Base-by-base conservation (phyloP, 2,888 invertebrate genomes). In the Colletes collaris region DNA sequence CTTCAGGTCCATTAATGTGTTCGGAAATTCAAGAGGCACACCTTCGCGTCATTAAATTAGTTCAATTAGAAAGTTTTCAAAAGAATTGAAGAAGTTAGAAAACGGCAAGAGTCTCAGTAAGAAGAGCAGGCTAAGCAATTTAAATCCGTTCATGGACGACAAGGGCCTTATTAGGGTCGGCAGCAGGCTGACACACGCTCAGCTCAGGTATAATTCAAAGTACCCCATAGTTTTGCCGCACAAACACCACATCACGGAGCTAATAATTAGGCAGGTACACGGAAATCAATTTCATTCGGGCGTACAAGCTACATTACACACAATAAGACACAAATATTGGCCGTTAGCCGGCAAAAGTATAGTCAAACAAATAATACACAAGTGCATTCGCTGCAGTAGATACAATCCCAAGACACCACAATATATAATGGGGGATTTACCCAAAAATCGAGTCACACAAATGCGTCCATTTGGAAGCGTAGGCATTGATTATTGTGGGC, bases 311-410 rank as follows among this genome's bases (percentile, higher is more conserved):
- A 70, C 70, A 0, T 16, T 70, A 4, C 4, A 63, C 5, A 5
- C 27, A 0, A 11, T 70, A 0, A 19, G 62, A 13, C 44, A 62
- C 3, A 19, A 55, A 8, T 77, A 64, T 16, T 77, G 68, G 77
- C 11, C n/a, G 16, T 7, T 53, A 0, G n/a, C 4, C 16, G 52
- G 49, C 13, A 62, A 16, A 16, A 16, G 16, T 16, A 16, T 46
- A 4, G 19, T 19, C 4, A 46, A 62, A 62, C 46, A 62, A 49
- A 8, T 62, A 10, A 5, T 62, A 0, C 60, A 46, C 4, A 62
- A 62, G 4, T 62, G 60, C 11, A 27, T 62, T 62, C 46, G 46
- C 4, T 62, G 60, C 19, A 19, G 52, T n/a, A 52, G 16, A 52
- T 13, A 13, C 3, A 52, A 52, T 52, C 52, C 52, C 13, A 52